Conservation (phyloP, 2,797 vertebrate genomes). For the Squalus acanthias region DNA sequence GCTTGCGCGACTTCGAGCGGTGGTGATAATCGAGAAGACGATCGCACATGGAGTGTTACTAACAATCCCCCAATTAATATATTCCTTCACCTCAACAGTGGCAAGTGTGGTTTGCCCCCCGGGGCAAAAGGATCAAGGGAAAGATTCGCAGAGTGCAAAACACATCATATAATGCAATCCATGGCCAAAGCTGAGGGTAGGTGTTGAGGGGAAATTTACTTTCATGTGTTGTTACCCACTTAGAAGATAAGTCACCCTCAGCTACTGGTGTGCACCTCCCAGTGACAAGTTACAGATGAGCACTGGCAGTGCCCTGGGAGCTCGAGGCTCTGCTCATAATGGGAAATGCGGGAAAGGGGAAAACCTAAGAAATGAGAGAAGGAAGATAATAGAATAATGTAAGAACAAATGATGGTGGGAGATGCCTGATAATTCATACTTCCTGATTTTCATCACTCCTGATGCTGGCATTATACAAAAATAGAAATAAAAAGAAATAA, state of each 20-base stretch:
- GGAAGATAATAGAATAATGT: constrained; percentile 44
- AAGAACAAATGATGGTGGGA: neutral
- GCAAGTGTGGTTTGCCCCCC: neutral
- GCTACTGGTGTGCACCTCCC: neutral
- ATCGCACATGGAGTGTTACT: neutral
- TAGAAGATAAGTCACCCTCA: neutral
- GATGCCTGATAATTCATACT: neutral
- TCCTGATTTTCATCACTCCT: neutral
- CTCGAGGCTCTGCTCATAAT: constrained; percentile 53
- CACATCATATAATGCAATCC: neutral
- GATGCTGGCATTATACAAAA: neutral
- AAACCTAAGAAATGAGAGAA: constrained; percentile 43
- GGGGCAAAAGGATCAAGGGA: neutral
- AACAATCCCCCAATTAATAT: neutral
- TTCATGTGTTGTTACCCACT: neutral
- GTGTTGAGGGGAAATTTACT: neutral
- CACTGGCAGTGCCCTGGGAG: constrained; percentile 37
- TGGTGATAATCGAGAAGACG: neutral
- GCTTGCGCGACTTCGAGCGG: too few relatives aligned
- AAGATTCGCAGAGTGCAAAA: neutral
- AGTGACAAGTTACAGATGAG: constrained; percentile 1
- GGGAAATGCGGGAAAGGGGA: constrained; percentile 42
- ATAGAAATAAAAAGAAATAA: neutral
- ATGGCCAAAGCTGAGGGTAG: neutral
- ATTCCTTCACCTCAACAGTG: neutral